Conservation (phyloP, 2,888 invertebrate species). For the Ptilodon capucinus region DNA sequence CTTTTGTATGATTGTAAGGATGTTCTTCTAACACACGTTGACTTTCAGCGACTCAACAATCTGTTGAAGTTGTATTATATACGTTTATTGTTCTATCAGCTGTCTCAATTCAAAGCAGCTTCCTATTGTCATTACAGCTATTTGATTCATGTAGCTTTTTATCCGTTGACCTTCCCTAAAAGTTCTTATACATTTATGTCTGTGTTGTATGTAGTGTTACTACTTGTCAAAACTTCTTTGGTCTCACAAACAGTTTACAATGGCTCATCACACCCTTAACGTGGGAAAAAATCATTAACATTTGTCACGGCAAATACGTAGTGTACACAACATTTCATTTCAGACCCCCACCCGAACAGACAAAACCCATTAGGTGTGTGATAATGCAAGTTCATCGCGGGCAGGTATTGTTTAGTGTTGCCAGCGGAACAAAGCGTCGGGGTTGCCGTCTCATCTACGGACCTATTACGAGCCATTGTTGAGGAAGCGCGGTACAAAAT, state of each 20-base stretch:
- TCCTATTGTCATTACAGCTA: too few species aligned
- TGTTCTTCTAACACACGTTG: too few species aligned
- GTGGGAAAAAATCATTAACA: slow-evolving; percentile 62
- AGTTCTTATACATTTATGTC: too few species aligned
- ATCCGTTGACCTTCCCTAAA: too few species aligned
- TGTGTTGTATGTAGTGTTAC: too few species aligned
- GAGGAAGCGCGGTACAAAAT: slow-evolving; percentile 69
- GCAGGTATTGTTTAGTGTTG: slow-evolving; percentile 78
- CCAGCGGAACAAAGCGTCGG: slow-evolving; percentile 66
- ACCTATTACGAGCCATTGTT: slow-evolving; percentile 77
- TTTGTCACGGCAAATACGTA: slow-evolving; percentile 52
- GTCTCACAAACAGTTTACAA: slow-evolving; percentile 23
- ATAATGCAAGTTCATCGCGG: slow-evolving; percentile 77
- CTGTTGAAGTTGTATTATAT: too few species aligned
- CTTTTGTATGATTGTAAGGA: too few species aligned
- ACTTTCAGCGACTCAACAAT: too few species aligned
- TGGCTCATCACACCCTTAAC: slow-evolving; percentile 50
- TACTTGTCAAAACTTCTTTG: background rate
- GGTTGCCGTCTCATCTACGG: slow-evolving; percentile 74
- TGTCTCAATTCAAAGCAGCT: too few species aligned
- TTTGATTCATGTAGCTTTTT: too few species aligned
- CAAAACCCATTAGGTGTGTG: slow-evolving; percentile 78
- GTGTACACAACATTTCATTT: slow-evolving; percentile 59
- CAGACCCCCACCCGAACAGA: slow-evolving; percentile 55
- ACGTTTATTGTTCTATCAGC: too few species aligned